These are phyloP conservation scores for Elephantulus edwardii DNA, from an alignment of 2,113 vertebrate genomes.

Conservation along the genomic window DNA sequence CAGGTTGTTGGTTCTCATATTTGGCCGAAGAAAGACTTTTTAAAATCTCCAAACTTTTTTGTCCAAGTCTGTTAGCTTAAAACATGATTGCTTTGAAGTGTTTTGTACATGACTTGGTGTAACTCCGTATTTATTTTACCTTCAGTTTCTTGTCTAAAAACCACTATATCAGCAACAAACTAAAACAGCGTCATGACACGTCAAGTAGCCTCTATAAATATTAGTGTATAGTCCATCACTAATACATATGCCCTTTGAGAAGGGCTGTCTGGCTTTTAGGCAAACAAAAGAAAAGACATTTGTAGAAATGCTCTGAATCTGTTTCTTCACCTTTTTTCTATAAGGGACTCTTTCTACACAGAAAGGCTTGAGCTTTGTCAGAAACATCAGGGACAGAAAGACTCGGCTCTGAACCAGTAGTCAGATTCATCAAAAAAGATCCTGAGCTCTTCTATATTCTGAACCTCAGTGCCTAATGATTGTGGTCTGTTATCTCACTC, in stretches of 20 bases:
- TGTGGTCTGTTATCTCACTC: conserved; percentile 1
- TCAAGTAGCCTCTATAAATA: background rate
- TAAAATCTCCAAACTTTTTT: background rate
- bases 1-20: background rate
- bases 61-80: background rate
- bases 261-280: background rate
- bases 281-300: background rate
- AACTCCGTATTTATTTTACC: background rate
- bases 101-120: background rate
- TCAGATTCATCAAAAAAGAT: conserved; percentile 2
- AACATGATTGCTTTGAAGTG: background rate
- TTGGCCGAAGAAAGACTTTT: background rate
- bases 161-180: background rate
- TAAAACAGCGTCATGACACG: background rate
- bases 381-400: background rate
- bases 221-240: background rate
- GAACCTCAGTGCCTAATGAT: background rate
- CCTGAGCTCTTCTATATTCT: background rate
- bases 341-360: background rate
- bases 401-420: background rate
- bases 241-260: background rate
- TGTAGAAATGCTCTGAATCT: background rate
- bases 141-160: background rate
- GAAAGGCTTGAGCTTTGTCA: background rate
- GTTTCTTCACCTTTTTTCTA: background rate